Base-by-base conservation (phyloP, 2,888 invertebrate species). In the Chironomus tentans region DNA sequence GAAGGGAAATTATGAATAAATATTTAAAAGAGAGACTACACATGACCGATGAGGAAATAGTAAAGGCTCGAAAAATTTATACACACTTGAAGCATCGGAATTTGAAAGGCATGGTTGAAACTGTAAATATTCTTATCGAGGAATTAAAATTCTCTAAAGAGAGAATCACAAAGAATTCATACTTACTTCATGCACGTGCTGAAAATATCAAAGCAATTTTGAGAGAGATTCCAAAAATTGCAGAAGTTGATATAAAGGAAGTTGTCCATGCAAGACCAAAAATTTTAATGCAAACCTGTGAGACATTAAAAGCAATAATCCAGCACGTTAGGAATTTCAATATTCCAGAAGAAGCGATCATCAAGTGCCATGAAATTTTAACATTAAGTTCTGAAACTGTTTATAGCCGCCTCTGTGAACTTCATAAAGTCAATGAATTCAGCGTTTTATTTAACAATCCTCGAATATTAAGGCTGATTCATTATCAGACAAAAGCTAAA, bases 391-490 rank as follows among this genome's bases (percentile, higher is more conserved):
- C 89, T 0, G 83, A 86, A 28, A 88, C 89, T 0, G 86, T 92
- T 0, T 80, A 85, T 18, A 81, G 85, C 50, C 85, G 91, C 6
- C 81, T 92, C 1, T 81, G 86, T 0, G 86, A 87, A 77, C 81
- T 92, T 0, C 82, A 84, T 65, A 83, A 82, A 46, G 83, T 86
- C 28, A 88, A 89, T 47, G 89, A 91, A 79, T 88, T 91, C 77
- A 82, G 86, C 79, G 84, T 89, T 0, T 82, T 92, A 24, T 83
- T 84, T 15, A 84, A 86, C 10, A 88, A 91, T 83, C 88, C 89
- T 2, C 85, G 87, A 77, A 86, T 91, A 78, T 79, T 88, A 4
- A 80, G 82, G 21, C 78, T 89, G 18, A 82, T 89, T 3, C 80
- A 85, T 68, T 83, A 85, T 78, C 86, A 87, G 77, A 85, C 85